Evolutionary conservation across 2,888 invertebrate genomes (phyloP).

Genomic region (Chironomus riparius): DNA sequence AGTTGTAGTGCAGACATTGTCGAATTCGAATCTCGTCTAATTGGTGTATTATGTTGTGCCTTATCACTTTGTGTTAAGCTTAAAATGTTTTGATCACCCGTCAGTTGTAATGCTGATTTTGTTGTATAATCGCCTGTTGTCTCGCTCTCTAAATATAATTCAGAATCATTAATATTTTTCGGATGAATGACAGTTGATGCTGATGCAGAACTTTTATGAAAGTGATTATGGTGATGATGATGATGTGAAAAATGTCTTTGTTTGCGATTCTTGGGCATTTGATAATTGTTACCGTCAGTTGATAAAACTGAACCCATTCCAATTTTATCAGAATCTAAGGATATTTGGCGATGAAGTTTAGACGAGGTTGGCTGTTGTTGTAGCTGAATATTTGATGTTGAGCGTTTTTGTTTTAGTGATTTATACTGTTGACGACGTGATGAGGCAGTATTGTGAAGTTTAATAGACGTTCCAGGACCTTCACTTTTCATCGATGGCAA

Average conservation of each 20-base stretch:
- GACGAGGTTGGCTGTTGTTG: slow-evolving; percentile 13
- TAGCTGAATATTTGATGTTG: slow-evolving; percentile 19
- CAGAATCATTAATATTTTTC: slow-evolving; percentile 31
- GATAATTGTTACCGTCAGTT: slow-evolving; percentile 7
- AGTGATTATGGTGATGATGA: slow-evolving; percentile 30
- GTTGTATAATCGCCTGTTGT: slow-evolving; percentile 37
- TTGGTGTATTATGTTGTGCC: slow-evolving; percentile 44
- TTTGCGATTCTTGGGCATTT: background rate
- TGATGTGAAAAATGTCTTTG: slow-evolving; percentile 36
- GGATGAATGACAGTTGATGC: slow-evolving; percentile 22
- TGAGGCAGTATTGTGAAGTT: slow-evolving; percentile 23
- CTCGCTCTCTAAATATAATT: slow-evolving; percentile 38
- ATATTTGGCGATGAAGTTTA: slow-evolving; percentile 25
- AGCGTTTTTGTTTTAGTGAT: slow-evolving; percentile 22
- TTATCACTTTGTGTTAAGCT: slow-evolving; percentile 16
- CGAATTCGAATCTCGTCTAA: slow-evolving; percentile 52
- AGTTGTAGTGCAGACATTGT: slow-evolving; percentile 55
- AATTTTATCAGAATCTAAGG: slow-evolving; percentile 29
- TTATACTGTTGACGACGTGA: slow-evolving; percentile 24
- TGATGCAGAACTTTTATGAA: slow-evolving; percentile 16
- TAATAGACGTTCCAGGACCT: background rate
- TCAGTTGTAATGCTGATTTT: slow-evolving; percentile 38
- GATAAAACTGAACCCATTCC: slow-evolving; percentile 20
- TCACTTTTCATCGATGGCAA: background rate
- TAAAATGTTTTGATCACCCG: slow-evolving; percentile 2